Evolutionary conservation across 2,797 vertebrate species (phyloP), one percentile per base, ranked within the genome.

Genomic region (Smutsia temminckii): DNA sequence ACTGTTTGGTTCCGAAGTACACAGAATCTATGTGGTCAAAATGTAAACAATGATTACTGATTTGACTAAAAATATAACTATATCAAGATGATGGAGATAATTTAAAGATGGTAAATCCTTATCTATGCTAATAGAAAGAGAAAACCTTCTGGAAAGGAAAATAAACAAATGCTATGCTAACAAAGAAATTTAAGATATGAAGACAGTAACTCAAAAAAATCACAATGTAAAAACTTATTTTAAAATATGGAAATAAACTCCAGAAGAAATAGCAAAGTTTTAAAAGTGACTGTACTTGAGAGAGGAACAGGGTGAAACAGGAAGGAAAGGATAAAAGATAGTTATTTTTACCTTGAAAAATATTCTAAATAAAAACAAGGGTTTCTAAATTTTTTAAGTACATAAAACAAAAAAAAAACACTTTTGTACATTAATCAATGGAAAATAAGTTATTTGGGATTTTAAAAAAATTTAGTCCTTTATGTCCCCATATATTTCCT

Each of bases 311-410:
- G 21, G 40, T 11, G 25, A 1, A 11, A 7, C 7, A 23, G 21
- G 20, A 63, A 4, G 23, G 34, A 83, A 88, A 74, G 11, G 32
- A 29, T 55, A n/a, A 90, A 86, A 42, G 8, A 63, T 4, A 69
- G 23, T 63, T 87, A 57, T 16, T 78, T 95, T 93, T 32, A 78
- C 20, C 90, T 91, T 88, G 25, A 95, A 91, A 93, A 91, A 59
- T 57, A 92, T 75, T 79, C 23, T 69, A 75, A 42, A 42, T 17
- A 88, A 80, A 94, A 83, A 78, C 12, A 83, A 87, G 32, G 68
- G 32, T 72, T 69, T 71, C 40, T 49, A 95, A 64, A 46, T 66
- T 89, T 68, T 85, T n/a, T 16, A n/a, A 59, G 29, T 40, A 69
- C 37, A n/a, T n/a, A 72, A 87, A 53, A 83, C 49, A 75, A 46